Percentiles rank a stretch among this genome's conserved stretches.
Evolutionary conservation across 2,888 invertebrate species (phyloP).

Genomic region (Mimumesa dahlbomi): DNA sequence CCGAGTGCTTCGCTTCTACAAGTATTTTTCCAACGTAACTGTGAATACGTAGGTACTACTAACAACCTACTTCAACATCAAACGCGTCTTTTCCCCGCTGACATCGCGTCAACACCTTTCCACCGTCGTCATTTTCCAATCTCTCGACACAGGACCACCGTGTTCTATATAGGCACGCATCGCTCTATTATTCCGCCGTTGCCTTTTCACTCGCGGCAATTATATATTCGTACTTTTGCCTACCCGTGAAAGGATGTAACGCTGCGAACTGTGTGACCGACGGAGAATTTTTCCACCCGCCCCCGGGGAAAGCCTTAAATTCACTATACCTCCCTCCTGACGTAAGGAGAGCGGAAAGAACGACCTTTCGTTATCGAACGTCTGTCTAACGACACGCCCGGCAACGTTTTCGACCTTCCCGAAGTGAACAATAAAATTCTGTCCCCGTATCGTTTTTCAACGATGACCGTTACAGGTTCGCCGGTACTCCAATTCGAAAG

Average conservation of each 20-base stretch:
- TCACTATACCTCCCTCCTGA: no score
- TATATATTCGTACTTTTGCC: conserved; percentile 43
- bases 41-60: conserved; percentile 35
- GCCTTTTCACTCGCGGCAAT: conserved; percentile 43
- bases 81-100: conserved; percentile 22
- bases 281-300: no score
- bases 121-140: conserved; percentile 10
- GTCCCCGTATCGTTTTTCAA: no score
- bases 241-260: conserved; percentile 16
- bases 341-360: not conserved
- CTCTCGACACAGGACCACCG: conserved; percentile 1
- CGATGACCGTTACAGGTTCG: no score
- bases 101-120: conserved; percentile 2
- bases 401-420: no score
- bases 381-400: no score
- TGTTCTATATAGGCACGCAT: conserved; percentile 24
- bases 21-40: conserved; percentile 30
- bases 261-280: conserved; percentile 5
- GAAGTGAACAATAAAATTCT: no score
- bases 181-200: conserved; percentile 41
- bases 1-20: conserved; percentile 27
- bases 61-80: conserved; percentile 50
- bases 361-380: no score
- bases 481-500: no score
- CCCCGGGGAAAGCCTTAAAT: not conserved